Evolutionary conservation across 2,888 invertebrate species (phyloP).

Genomic region (Carcina quercana): DNA sequence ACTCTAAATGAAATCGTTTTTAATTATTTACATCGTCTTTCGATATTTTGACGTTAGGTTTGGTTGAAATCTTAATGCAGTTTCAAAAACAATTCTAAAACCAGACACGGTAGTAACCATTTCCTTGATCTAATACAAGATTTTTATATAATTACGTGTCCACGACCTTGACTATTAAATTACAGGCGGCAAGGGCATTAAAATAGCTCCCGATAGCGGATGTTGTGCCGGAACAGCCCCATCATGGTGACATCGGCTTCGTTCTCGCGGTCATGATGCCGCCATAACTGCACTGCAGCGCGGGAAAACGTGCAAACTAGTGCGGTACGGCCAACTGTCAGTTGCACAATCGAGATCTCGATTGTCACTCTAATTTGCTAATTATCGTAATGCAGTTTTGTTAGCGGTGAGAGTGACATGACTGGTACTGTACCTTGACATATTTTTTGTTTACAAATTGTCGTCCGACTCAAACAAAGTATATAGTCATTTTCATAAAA

Average conservation of each 20-base stretch:
- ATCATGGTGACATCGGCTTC: constrained; percentile 11
- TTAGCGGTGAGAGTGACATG: constrained; percentile 2
- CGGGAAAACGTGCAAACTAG: constrained; percentile 10
- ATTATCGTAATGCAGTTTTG: constrained; percentile 8
- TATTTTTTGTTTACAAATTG: constrained; percentile 1
- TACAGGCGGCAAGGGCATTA: constrained; percentile 32
- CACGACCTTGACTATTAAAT: constrained; percentile 35
- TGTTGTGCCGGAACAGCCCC: constrained; percentile 12
- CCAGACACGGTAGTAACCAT: no score
- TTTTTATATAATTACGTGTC: constrained; percentile 10
- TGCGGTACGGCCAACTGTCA: constrained; percentile 1
- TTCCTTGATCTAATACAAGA: no score
- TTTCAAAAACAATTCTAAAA: no score
- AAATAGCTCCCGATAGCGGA: constrained; percentile 26
- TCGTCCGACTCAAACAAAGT: no score
- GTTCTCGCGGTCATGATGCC: constrained; percentile 7
- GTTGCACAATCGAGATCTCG: constrained; percentile 8
- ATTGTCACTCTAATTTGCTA: constrained; percentile 11
- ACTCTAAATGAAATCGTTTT: no score
- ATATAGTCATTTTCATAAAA: no score
- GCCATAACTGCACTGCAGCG: constrained; percentile 4
- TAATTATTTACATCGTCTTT: no score
- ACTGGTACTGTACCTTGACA: constrained; percentile 2
- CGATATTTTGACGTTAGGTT: no score
- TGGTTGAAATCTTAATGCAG: no score